Base-by-base conservation (phyloP, 92 coral and sea anemone genomes). In the Blastomussa wellsi region DNA sequence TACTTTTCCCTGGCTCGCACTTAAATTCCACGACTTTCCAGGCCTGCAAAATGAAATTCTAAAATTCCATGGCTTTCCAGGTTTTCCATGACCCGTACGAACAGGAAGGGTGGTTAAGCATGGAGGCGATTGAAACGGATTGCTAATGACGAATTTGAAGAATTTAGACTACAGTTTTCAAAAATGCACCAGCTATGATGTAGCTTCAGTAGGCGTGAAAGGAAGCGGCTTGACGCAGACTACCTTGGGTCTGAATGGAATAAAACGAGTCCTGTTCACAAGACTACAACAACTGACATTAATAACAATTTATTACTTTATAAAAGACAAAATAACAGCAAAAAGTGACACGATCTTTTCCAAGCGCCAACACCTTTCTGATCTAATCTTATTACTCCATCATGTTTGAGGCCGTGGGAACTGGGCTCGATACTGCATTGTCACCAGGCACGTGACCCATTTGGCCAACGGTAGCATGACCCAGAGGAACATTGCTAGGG, bases 401-500 rank as follows among this genome's bases (percentile, higher is more conserved):
- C 87, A 77, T 77, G 38, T 75, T 67, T 29, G 74, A 29, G 39
- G 48, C 44, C 44, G 87, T 49, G 39, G 87, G 81, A 5, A 82
- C 86, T 82, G 86, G 86, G 17, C 86, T 82, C 26, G 86, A 71
- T 26, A 71, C 53, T 2, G 69, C 36, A 68, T 57, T 83, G 57
- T 84, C 87, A 4, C 74, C 74, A 2, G 82, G 81, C 60, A 44
- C 87, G 80, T 84, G 87, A 74, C 31, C 26, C 62, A 84, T 76
- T 75, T 84, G 87, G 41, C 87, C 82, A 60, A 82, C 60, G 59
- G 87, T 8, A 64, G 87, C 62, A 77, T 74, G 80, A 22, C 72
- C 66, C 12, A 74, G 26, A 14, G 87, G 80, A 33, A 36, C 74
- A n/a, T 59, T 42, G 37, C 93, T 90, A 2, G 97, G 95, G 32